Percentiles rank a stretch among this genome's conserved stretches.
phyloP scores from a whole-genome alignment of 1,140 invertebrate species.

The Atopsyche davidsoni region DNA sequence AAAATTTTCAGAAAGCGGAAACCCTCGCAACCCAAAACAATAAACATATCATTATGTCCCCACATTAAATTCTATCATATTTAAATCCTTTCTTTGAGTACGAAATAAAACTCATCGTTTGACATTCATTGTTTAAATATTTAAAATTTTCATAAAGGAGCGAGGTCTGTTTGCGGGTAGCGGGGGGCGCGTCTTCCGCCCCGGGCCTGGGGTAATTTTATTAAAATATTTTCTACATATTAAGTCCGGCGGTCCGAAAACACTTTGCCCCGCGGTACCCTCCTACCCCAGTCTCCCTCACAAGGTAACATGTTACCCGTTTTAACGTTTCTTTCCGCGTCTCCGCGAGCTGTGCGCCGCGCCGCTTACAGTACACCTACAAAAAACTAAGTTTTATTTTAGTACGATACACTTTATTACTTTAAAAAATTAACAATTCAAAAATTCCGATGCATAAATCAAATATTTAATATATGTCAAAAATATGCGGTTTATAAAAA shows the following conservation, averaged over 20 bases:
- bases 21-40: too few relatives aligned
- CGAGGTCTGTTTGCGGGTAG: conserved; percentile 9
- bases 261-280: not conserved
- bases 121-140: conserved; percentile 22
- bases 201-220: conserved; percentile 24
- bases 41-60: too few relatives aligned
- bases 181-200: not conserved
- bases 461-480: too few relatives aligned
- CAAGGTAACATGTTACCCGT: conserved; percentile 1
- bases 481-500: too few relatives aligned
- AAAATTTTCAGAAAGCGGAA: too few relatives aligned
- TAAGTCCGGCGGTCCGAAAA: conserved; percentile 20
- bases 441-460: too few relatives aligned
- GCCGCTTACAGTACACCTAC: too few relatives aligned
- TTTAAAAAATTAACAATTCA: too few relatives aligned
- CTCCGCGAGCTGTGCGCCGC: conserved; percentile 1
- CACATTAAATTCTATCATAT: too few relatives aligned
- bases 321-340: conserved; percentile 9
- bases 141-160: conserved; percentile 27
- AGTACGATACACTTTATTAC: too few relatives aligned
- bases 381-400: too few relatives aligned
- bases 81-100: not conserved
- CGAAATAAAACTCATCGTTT: conserved; percentile 3
- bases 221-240: conserved; percentile 32
- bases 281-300: not conserved